Percentiles rank a stretch among this genome's conserved stretches.
These are phyloP conservation scores for Sebastes trivittatus DNA, from an alignment of 2,797 vertebrate genomes.

Conservation along the genomic window DNA sequence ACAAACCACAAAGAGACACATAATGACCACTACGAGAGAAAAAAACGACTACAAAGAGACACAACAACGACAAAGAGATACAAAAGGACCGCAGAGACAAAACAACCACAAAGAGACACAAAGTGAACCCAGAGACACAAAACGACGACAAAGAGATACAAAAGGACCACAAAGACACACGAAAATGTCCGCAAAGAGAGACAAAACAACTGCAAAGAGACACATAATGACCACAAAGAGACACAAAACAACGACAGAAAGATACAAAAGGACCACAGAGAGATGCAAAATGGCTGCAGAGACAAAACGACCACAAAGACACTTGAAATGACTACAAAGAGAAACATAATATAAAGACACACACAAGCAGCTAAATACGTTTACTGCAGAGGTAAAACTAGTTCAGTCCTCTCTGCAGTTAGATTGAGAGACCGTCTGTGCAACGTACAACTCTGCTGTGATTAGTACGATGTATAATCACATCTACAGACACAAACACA, in stretches of 20 bases:
- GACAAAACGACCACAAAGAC: not conserved
- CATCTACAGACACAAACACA: not conserved
- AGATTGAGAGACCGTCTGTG: not conserved
- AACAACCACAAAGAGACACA: not conserved
- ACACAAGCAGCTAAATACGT: not conserved
- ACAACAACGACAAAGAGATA: too few species aligned
- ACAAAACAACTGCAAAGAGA: not conserved
- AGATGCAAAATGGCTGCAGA: not conserved
- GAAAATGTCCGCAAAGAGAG: too few species aligned
- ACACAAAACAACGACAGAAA: not conserved
- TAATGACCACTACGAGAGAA: too few species aligned
- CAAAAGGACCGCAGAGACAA: not conserved
- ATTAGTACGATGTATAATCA: slow-evolving; percentile 23
- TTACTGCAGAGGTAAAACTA: not conserved
- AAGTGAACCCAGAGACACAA: not conserved
- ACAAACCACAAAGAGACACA: too few species aligned
- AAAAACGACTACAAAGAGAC: not conserved
- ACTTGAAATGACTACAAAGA: not conserved
- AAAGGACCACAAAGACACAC: too few species aligned
- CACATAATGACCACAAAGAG: not conserved
- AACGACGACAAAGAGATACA: not conserved
- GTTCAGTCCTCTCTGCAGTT: not conserved
- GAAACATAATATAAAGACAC: not conserved
- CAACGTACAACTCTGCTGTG: not conserved
- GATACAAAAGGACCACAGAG: not conserved